phyloP scores from a whole-genome alignment of 2,888 invertebrate genomes.

The Agrochola macilenta region DNA sequence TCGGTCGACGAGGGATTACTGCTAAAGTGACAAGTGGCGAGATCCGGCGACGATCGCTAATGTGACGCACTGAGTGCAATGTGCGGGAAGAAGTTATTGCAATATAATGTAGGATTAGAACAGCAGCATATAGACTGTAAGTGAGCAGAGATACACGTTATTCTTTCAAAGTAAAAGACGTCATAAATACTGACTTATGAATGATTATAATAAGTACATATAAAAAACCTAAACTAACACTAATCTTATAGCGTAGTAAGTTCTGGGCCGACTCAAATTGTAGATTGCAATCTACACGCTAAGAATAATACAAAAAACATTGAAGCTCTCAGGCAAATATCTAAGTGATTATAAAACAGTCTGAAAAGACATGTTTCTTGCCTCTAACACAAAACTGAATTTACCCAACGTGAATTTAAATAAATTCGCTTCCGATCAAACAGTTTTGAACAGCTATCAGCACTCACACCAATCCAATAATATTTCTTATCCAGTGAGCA shows the following conservation, averaged over 20 bases:
- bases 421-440: background rate
- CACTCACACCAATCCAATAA: slow-evolving; percentile 5
- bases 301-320: background rate
- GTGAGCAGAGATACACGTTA: background rate
- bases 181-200: background rate
- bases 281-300: background rate
- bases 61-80: background rate
- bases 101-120: background rate
- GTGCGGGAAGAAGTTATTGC: too few species aligned
- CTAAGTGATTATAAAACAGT: background rate
- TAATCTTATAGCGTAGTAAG: background rate
- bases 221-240: background rate
- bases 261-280: background rate
- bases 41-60: background rate
- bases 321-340: background rate
- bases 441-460: background rate
- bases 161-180: background rate
- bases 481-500: slow-evolving; percentile 39
- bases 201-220: background rate
- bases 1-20: background rate
- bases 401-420: background rate
- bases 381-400: background rate
- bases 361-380: too few species aligned
- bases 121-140: background rate
- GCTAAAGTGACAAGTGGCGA: background rate